Base-by-base conservation (phyloP, 2,888 invertebrate genomes). In the Caenorhabditis parvicauda region DNA sequence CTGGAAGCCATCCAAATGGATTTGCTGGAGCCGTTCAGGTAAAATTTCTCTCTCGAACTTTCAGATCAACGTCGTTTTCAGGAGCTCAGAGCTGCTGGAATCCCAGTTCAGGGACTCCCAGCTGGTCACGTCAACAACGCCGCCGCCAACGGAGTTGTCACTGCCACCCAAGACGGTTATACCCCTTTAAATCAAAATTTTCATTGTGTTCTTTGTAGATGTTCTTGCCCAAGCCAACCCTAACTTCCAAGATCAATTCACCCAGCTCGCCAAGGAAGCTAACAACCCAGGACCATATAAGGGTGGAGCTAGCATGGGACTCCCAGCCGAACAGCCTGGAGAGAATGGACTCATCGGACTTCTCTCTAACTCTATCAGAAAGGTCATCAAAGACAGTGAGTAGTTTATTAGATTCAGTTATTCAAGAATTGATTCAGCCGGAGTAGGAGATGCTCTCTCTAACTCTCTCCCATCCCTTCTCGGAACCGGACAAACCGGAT, bases 311-410 rank as follows among this genome's bases (percentile, higher is more conserved):
- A 57, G 51, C 43, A 56, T 74, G 4, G 72, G 75, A 42, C 72
- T 79, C 45, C 79, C 79, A 45, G 77, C 77, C 44, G 78, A 77
- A 21, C 70, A 70, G 43, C 79, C 79, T 35, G 79, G 79, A 63
- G 79, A 79, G 62, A 80, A 79, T 45, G 79, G 79, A 47, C 72
- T 79, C 14, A 79, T 79, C 52, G 79, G 79, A 28, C 71, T 79
- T 25, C 67, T 79, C 22, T 76, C 77, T 50, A 77, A 64, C 57
- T 79, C 78, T 24, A 75, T 79, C 55, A 66, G 79, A 46, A 79
- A 80, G 64, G 64, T 79, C 25, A 76, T 79, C 65, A 77, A 79
- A 57, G 79, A 80, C 27, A 73, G 79, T 77, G 32, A 74, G 74
- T 67, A 14, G 0, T 6, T 14, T 35, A 43, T 19, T 25, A 2